Conservation (phyloP, 2,888 invertebrate species). For the Cephus pulcher region DNA sequence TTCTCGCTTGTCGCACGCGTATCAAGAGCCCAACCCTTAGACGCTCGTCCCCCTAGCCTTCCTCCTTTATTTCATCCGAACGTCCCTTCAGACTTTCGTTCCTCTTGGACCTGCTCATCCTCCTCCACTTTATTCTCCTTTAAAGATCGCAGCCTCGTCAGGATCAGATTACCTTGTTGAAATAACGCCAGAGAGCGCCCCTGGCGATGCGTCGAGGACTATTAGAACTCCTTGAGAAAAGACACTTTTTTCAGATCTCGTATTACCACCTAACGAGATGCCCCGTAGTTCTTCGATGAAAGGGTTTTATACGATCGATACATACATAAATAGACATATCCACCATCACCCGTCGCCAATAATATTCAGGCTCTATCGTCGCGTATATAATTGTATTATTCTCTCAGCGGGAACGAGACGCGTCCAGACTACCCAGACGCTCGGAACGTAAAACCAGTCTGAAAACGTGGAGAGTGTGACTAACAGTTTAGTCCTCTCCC, state of each 20-base stretch:
- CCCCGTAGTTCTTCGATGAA: neutral
- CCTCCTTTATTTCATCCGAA: slow-evolving; percentile 21
- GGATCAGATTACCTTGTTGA: slow-evolving; percentile 18
- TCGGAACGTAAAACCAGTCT: neutral
- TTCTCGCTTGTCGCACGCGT: neutral
- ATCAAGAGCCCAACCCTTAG: neutral
- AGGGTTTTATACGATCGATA: neutral
- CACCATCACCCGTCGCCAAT: neutral
- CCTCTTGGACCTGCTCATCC: neutral
- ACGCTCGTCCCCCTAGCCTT: neutral
- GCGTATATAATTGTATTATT: neutral
- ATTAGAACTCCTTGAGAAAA: neutral
- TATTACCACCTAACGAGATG: neutral
- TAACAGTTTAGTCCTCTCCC: slow-evolving; percentile 29
- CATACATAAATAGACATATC: too few relatives aligned
- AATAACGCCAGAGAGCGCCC: neutral
- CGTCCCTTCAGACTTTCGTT: slow-evolving; percentile 8
- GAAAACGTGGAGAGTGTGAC: neutral
- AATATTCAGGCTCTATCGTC: neutral
- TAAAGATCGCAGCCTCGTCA: slow-evolving; percentile 15
- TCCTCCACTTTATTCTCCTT: neutral
- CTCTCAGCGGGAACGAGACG: neutral
- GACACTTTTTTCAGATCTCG: neutral
- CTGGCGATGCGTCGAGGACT: neutral
- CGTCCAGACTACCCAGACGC: neutral